Percentiles rank a stretch among this genome's conserved stretches.
phyloP scores from a whole-genome alignment of 2,113 vertebrate genomes.

The Pogonocichla stellata region DNA sequence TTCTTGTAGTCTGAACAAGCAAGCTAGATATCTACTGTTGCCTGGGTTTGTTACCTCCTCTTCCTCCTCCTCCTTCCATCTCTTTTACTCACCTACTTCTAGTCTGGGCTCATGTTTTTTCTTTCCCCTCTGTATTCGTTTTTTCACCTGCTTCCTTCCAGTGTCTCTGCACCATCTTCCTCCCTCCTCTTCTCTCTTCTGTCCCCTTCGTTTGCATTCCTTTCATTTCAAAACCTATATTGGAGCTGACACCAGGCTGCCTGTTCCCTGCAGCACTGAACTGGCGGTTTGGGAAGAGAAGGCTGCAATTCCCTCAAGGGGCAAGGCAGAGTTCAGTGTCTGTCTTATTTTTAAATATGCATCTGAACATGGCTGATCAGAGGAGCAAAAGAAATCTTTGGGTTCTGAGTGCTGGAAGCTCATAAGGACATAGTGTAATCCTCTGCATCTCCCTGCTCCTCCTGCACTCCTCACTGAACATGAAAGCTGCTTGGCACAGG shows the following conservation, averaged over 20 bases:
- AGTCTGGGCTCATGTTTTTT: background rate
- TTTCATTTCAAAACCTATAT: slow-evolving; percentile 11
- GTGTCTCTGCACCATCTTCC: background rate
- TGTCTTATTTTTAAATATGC: slow-evolving; percentile 51
- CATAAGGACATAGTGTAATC: background rate
- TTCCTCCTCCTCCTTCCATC: background rate
- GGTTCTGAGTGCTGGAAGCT: slow-evolving; percentile 1
- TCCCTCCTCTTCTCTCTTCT: background rate
- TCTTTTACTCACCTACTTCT: background rate
- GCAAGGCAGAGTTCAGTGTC: slow-evolving; percentile 29
- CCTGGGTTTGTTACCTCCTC: background rate
- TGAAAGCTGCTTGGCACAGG: background rate
- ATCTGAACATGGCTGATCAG: slow-evolving; percentile 26
- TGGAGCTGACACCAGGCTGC: slow-evolving; percentile 40
- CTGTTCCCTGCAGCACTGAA: slow-evolving; percentile 33
- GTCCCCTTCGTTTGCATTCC: background rate
- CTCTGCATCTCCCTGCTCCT: background rate
- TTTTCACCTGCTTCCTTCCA: slow-evolving; percentile 21
- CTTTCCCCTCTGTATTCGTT: background rate
- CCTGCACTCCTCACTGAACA: background rate
- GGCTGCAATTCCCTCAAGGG: slow-evolving; percentile 28
- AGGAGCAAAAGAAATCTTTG: background rate
- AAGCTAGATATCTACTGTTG: background rate
- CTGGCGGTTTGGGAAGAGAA: background rate
- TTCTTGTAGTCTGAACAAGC: background rate